phyloP scores from a whole-genome alignment of 2,888 invertebrate genomes.

The Netelia melanura region DNA sequence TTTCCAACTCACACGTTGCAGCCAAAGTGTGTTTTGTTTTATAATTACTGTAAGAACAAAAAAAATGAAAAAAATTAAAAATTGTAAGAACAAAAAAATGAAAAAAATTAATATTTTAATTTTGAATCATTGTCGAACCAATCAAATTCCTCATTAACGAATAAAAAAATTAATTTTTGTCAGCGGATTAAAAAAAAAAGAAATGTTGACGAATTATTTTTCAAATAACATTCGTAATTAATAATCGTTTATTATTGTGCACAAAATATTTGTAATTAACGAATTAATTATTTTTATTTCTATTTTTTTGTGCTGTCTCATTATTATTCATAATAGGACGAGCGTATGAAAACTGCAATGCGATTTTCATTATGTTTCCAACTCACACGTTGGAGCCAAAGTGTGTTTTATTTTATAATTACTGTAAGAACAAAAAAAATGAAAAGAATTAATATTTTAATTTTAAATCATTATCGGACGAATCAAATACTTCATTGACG shows the following conservation, averaged over 20 bases:
- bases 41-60: no score
- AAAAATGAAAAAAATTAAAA: not conserved
- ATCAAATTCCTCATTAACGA: not conserved
- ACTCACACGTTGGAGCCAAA: slow-evolving; percentile 61
- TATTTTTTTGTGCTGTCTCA: not conserved
- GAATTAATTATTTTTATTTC: not conserved
- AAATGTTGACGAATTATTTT: no score
- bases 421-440: not conserved
- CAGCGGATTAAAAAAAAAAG: no score
- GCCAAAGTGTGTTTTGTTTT: not conserved
- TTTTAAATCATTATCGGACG: not conserved
- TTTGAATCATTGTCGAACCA: not conserved
- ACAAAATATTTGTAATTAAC: not conserved
- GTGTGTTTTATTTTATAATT: not conserved
- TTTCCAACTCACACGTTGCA: slow-evolving; percentile 62
- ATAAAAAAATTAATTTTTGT: not conserved
- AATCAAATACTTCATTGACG: not conserved
- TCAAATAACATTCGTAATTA: no score
- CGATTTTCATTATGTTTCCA: slow-evolving; percentile 47
- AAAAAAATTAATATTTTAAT: not conserved
- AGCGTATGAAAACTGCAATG: slow-evolving; percentile 39
- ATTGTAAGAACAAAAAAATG: not conserved
- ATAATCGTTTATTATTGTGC: no score
- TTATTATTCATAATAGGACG: slow-evolving; percentile 30
- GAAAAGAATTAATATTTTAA: not conserved